Percentiles rank a stretch among this genome's conserved stretches.
Conservation (phyloP, 1,140 invertebrate species). For the Drosophila obscura region DNA sequence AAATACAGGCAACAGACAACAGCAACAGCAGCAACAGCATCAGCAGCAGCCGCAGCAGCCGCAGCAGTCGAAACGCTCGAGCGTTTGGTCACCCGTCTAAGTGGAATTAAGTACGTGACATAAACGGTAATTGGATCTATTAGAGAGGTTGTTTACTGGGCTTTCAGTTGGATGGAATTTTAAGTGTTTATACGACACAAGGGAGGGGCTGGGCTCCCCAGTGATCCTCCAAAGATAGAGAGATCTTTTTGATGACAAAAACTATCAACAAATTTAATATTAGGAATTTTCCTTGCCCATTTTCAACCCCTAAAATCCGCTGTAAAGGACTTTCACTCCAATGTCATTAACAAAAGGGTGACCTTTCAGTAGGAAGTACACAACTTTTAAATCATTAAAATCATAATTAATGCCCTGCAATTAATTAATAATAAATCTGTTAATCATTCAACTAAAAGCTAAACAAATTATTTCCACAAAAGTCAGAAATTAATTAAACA, state of each 20-base stretch:
- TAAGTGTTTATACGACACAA: constrained; percentile 39
- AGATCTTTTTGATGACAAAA: too few relatives aligned
- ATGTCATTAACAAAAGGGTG: too few relatives aligned
- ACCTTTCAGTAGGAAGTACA: too few relatives aligned
- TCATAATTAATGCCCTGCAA: too few relatives aligned
- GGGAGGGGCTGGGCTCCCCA: constrained; percentile 7
- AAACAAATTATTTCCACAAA: constrained; percentile 30
- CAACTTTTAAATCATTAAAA: not conserved
- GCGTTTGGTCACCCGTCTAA: constrained; percentile 69
- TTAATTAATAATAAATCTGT: constrained; percentile 24
- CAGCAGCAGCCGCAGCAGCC: constrained; percentile 13
- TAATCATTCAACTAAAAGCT: constrained; percentile 33
- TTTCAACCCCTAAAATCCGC: not conserved
- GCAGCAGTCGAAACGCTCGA: constrained; percentile 44
- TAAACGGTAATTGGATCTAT: constrained; percentile 75
- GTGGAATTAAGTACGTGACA: constrained; percentile 80
- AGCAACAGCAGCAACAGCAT: constrained; percentile 20
- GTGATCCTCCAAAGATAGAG: constrained; percentile 8
- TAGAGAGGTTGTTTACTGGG: constrained; percentile 58
- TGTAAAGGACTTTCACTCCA: too few relatives aligned
- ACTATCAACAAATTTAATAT: too few relatives aligned
- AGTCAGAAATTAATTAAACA: constrained; percentile 48
- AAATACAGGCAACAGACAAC: constrained; percentile 45
- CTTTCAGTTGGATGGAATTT: constrained; percentile 44
- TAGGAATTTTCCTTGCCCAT: too few relatives aligned